Conservation (phyloP, 1,140 invertebrate genomes). For the Drosophila nannoptera region DNA sequence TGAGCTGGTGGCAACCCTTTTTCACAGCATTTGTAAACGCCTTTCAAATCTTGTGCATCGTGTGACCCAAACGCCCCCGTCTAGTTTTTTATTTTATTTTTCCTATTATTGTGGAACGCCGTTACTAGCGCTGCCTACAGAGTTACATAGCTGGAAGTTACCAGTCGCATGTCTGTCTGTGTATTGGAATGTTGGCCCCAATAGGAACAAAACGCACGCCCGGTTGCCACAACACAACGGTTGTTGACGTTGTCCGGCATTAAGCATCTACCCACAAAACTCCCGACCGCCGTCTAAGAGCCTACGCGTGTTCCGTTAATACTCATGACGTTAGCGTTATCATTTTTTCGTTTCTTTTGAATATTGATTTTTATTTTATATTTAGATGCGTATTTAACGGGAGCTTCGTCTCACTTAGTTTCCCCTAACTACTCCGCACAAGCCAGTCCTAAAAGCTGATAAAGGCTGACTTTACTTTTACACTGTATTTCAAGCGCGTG, state of each 20-base stretch:
- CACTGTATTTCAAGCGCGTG: conserved; percentile 22
- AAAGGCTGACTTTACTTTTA: conserved; percentile 42
- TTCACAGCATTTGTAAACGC: conserved; percentile 21
- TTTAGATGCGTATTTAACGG: conserved; percentile 68
- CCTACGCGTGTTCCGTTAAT: conserved; percentile 63
- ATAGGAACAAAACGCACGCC: conserved; percentile 35
- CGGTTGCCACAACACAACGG: conserved; percentile 71
- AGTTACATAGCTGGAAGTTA: conserved; percentile 32
- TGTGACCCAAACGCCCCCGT: conserved; percentile 73
- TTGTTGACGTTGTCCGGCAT: conserved; percentile 61
- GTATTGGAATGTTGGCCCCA: conserved; percentile 60
- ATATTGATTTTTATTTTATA: conserved; percentile 68
- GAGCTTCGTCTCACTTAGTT: conserved; percentile 19
- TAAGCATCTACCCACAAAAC: conserved; percentile 3
- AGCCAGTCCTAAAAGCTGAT: conserved; percentile 50
- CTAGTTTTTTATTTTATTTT: conserved; percentile 36
- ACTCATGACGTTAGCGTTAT: conserved; percentile 55
- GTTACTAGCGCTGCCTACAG: conserved; percentile 49
- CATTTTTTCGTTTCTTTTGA: conserved; percentile 28
- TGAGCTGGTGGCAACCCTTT: conserved; percentile 48
- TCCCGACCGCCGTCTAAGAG: conserved; percentile 5
- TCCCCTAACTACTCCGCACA: background rate
- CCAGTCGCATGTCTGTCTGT: conserved; percentile 58
- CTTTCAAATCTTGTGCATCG: conserved; percentile 50
- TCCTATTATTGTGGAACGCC: conserved; percentile 40